These are phyloP conservation scores for Eulimnadia texana DNA, from an alignment of 1,140 invertebrate species.

Conservation along the genomic window DNA sequence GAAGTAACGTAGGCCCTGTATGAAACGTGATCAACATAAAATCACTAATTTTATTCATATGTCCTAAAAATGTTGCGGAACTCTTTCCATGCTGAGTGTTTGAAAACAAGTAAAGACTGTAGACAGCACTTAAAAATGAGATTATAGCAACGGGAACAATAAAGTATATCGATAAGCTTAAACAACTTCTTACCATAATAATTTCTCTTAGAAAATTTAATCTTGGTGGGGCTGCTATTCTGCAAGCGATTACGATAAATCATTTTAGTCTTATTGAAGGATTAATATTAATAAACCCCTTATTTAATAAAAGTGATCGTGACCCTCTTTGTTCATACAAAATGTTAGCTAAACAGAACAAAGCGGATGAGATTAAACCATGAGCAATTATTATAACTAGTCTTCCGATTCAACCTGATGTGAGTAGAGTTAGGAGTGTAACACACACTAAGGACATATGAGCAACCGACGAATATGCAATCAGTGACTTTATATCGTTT, in stretches of 20 bases:
- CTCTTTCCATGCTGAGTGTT: neutral
- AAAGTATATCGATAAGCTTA: conserved; percentile 27
- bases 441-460: conserved; percentile 40
- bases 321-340: conserved; percentile 37
- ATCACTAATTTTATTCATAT: neutral
- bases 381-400: conserved; percentile 45
- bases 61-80: neutral
- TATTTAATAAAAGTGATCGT: conserved; percentile 31
- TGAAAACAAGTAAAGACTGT: conserved; percentile 21
- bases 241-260: conserved; percentile 40
- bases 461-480: conserved; percentile 45
- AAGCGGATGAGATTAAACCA: conserved; percentile 42
- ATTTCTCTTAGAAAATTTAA: conserved; percentile 36
- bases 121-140: conserved; percentile 23
- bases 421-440: conserved; percentile 32
- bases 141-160: conserved; percentile 35
- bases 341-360: conserved; percentile 51
- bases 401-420: conserved; percentile 32
- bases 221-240: conserved; percentile 27
- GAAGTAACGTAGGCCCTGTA: conserved; percentile 1
- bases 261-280: conserved; percentile 35
- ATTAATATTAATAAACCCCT: conserved; percentile 25
- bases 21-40: neutral
- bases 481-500: conserved; percentile 41
- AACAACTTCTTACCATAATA: conserved; percentile 39